Conservation (phyloP, 2,113 vertebrate genomes). For the Myotis brandtii region DNA sequence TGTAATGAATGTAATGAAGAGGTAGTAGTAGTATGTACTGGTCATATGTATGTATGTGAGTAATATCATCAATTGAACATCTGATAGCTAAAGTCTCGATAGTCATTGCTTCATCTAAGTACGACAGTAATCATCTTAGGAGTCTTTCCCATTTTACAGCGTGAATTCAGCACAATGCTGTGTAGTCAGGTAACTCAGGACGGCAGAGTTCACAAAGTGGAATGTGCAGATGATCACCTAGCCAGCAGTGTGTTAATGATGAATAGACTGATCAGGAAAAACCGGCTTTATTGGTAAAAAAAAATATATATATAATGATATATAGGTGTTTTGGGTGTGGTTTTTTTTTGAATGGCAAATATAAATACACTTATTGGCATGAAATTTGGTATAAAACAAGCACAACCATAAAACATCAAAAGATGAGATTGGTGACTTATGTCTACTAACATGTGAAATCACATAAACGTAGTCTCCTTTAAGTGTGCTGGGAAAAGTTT, state of each 20-base stretch:
- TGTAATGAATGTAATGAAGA: constrained; percentile 4
- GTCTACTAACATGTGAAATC: constrained; percentile 4
- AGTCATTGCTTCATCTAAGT: neutral
- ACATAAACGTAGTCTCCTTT: neutral
- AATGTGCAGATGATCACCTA: neutral
- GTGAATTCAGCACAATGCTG: neutral
- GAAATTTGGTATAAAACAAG: neutral
- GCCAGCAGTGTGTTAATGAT: neutral
- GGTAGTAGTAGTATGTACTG: neutral
- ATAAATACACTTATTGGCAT: neutral
- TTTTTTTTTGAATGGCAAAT: neutral
- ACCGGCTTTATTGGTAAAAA: neutral
- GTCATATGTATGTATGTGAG: neutral
- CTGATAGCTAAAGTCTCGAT: neutral
- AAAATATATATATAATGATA: neutral
- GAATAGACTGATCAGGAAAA: neutral
- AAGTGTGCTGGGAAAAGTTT: neutral
- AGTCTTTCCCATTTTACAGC: neutral
- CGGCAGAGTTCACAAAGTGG: neutral
- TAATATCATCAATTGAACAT: neutral
- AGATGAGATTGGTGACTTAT: neutral
- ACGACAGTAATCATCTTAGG: neutral
- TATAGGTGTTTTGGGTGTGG: no score
- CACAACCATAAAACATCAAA: neutral
- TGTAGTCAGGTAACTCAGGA: neutral